These are phyloP conservation scores for Brachycybe producta DNA, from an alignment of 2,888 invertebrate genomes.

Conservation along the genomic window DNA sequence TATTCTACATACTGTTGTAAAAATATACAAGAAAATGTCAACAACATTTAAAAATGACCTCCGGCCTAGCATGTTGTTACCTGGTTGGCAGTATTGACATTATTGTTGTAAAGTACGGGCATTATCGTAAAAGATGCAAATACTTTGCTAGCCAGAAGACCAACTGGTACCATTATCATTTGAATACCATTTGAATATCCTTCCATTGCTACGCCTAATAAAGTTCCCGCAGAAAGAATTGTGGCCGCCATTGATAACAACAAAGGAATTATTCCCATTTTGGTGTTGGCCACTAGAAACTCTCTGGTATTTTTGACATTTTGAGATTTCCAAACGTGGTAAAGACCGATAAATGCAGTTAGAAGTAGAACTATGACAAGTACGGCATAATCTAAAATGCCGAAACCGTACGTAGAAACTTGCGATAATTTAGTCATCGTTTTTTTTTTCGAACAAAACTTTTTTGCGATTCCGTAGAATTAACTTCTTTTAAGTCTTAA, in stretches of 20 bases:
- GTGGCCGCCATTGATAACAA: constrained; percentile 13
- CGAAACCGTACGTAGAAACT: no score
- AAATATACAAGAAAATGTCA: no score
- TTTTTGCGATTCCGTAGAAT: no score
- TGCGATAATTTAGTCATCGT: no score
- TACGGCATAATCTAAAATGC: constrained; percentile 1
- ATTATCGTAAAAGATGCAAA: background rate
- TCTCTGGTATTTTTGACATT: constrained; percentile 4
- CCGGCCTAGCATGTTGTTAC: no score
- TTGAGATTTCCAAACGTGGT: constrained; percentile 9
- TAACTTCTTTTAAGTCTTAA: no score
- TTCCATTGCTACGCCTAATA: constrained; percentile 10
- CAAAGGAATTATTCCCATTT: background rate
- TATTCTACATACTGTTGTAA: constrained; percentile 9
- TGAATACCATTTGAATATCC: constrained; percentile 9
- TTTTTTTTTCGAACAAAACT: no score
- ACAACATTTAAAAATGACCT: no score
- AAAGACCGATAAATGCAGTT: constrained; percentile 4
- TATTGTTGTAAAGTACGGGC: background rate
- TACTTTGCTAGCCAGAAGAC: background rate
- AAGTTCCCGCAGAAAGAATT: constrained; percentile 2
- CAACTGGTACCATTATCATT: background rate
- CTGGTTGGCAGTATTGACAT: constrained; percentile 5
- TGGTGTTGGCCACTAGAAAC: constrained; percentile 9
- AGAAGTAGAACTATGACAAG: background rate